A percentile compares a stretch with the other conserved stretches of the same genome.
These are phyloP conservation scores for Scarus forsteni DNA, from an alignment of 2,797 vertebrate species.

Conservation along the genomic window DNA sequence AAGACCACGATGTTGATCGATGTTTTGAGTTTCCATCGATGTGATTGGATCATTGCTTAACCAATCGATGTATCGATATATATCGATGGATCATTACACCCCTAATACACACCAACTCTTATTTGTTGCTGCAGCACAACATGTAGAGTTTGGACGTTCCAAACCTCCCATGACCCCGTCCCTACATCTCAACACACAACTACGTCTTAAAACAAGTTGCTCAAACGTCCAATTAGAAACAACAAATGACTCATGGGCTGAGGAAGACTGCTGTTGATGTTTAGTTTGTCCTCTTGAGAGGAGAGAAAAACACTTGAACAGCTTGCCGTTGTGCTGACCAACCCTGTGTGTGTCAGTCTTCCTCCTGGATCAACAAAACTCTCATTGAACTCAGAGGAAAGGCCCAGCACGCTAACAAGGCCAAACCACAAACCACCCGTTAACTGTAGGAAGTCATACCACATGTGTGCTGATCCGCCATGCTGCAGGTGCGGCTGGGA, in stretches of 20 bases:
- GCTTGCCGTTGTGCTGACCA: slow-evolving; percentile 18
- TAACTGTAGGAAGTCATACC: slow-evolving; percentile 37
- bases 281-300: not conserved
- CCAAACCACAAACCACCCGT: slow-evolving; percentile 67
- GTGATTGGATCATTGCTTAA: too few species aligned
- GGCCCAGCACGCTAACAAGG: slow-evolving; percentile 13
- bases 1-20: too few species aligned
- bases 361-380: slow-evolving; percentile 37
- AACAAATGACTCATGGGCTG: slow-evolving; percentile 1
- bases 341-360: slow-evolving; percentile 11
- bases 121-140: too few species aligned
- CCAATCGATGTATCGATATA: too few species aligned
- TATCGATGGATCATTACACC: too few species aligned
- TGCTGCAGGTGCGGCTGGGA: slow-evolving; percentile 48
- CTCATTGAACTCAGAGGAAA: slow-evolving; percentile 15
- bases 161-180: not conserved
- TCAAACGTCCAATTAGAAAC: not conserved
- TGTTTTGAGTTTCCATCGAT: too few species aligned
- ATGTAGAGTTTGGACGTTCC: too few species aligned
- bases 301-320: not conserved
- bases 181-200: not conserved
- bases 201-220: not conserved
- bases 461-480: slow-evolving; percentile 29
- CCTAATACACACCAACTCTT: too few species aligned
- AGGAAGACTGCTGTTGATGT: not conserved